A percentile compares a stretch with the other conserved stretches of the same genome.
phyloP scores from a whole-genome alignment of 2,113 vertebrate species.

The Engystomops pustulosus region DNA sequence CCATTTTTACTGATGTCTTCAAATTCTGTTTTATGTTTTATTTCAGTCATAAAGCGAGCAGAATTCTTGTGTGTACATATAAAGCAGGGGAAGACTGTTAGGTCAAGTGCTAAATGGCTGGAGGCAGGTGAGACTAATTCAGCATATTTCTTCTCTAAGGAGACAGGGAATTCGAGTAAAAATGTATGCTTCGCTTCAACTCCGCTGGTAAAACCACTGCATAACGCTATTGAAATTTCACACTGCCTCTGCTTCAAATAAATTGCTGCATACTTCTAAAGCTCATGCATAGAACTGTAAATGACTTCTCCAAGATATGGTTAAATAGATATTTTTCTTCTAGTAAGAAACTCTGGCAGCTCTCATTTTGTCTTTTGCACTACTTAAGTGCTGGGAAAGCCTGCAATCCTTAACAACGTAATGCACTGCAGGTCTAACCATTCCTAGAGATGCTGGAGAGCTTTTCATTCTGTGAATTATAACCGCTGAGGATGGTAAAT shows the following conservation, averaged over 20 bases:
- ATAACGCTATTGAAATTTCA: slow-evolving; percentile 60
- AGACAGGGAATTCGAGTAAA: slow-evolving; percentile 56
- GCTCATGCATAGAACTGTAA: slow-evolving; percentile 52
- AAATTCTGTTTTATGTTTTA: slow-evolving; percentile 46
- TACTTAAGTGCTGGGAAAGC: slow-evolving; percentile 37
- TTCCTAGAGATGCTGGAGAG: slow-evolving; percentile 25
- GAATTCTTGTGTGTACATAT: slow-evolving; percentile 51
- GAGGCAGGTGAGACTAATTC: slow-evolving; percentile 57
- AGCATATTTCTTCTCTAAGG: slow-evolving; percentile 58
- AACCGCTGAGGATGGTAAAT: slow-evolving; percentile 9
- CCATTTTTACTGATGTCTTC: slow-evolving; percentile 47
- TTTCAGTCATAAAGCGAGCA: slow-evolving; percentile 51
- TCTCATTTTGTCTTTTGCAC: slow-evolving; percentile 48
- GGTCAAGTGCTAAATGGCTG: slow-evolving; percentile 56
- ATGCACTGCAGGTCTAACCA: slow-evolving; percentile 41
- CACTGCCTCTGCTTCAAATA: slow-evolving; percentile 58
- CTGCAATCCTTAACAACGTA: slow-evolving; percentile 48
- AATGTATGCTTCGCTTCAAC: slow-evolving; percentile 51
- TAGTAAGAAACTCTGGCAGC: slow-evolving; percentile 47
- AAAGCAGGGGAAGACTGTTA: slow-evolving; percentile 52
- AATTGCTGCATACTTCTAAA: slow-evolving; percentile 56
- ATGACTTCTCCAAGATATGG: slow-evolving; percentile 55
- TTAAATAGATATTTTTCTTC: slow-evolving; percentile 56
- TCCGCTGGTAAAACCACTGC: slow-evolving; percentile 56
- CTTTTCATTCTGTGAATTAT: slow-evolving; percentile 36